A percentile compares a stretch with the other conserved stretches of the same genome.
Evolutionary conservation across 2,113 vertebrate species (phyloP).

Genomic region (Mormyrus iriodes): DNA sequence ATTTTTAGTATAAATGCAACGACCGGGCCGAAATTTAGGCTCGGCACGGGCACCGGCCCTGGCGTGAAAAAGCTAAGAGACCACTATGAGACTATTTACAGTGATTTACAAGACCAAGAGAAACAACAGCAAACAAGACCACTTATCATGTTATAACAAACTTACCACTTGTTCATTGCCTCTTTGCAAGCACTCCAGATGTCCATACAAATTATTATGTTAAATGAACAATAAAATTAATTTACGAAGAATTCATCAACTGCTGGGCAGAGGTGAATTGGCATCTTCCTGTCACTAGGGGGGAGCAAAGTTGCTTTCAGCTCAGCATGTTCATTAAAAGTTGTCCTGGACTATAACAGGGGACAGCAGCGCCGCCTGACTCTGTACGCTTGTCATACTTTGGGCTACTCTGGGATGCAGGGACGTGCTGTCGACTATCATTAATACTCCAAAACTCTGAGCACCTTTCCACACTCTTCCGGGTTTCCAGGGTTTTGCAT

Average conservation of each 20-base stretch:
- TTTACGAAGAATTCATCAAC: too few species aligned
- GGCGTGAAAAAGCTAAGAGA: too few species aligned
- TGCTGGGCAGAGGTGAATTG: not conserved
- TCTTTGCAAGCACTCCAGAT: too few species aligned
- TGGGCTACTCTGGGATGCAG: not conserved
- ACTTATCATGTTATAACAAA: not conserved
- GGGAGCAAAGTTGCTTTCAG: not conserved
- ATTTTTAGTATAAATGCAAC: too few species aligned
- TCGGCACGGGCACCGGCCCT: too few species aligned
- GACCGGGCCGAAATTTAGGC: too few species aligned
- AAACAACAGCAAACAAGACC: too few species aligned
- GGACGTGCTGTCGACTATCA: not conserved
- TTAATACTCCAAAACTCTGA: not conserved
- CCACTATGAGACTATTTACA: not conserved
- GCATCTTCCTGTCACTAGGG: not conserved
- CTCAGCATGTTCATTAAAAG: not conserved
- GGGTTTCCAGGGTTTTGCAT: not conserved
- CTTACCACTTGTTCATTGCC: not conserved
- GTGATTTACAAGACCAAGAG: not conserved
- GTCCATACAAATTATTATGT: not conserved
- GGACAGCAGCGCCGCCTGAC: not conserved
- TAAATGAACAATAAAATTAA: not conserved
- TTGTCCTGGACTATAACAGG: not conserved
- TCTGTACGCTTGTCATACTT: not conserved
- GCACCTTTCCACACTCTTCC: not conserved